phyloP scores from a whole-genome alignment of 2,797 vertebrate species.

The Cebuella pygmaea region DNA sequence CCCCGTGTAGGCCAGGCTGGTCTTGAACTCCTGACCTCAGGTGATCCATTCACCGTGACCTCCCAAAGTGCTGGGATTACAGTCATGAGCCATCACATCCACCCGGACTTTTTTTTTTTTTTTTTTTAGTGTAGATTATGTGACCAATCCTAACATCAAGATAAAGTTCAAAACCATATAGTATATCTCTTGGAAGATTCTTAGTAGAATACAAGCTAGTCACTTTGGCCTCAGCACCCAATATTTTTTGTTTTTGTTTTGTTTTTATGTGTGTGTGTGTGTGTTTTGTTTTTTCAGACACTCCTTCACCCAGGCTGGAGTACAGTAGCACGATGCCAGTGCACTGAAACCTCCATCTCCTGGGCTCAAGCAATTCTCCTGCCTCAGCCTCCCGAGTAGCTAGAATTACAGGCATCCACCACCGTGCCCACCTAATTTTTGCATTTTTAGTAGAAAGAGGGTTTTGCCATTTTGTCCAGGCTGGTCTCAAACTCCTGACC shows the following conservation, averaged over 20 bases:
- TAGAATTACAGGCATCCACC: not conserved
- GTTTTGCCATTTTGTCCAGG: not conserved
- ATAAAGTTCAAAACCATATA: not conserved
- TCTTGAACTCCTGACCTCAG: not conserved
- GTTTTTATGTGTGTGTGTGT: too few species aligned
- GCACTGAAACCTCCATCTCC: not conserved
- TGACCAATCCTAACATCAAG: not conserved
- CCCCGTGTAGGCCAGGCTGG: not conserved
- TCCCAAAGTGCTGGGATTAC: not conserved
- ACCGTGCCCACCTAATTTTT: not conserved
- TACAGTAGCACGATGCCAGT: accelerated
- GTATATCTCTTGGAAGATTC: not conserved
- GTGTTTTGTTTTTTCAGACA: not conserved
- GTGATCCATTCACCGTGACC: not conserved
- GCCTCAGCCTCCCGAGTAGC: not conserved
- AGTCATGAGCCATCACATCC: not conserved
- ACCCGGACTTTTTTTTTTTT: not conserved
- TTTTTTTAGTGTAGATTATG: not conserved
- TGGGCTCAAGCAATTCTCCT: not conserved
- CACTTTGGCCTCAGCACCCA: not conserved
- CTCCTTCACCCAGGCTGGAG: not conserved
- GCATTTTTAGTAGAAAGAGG: not conserved
- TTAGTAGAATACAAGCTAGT: not conserved
- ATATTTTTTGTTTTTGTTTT: not conserved
- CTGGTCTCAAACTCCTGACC: not conserved